A percentile compares a stretch with the other conserved stretches of the same genome.
Conservation (phyloP, 1,140 invertebrate species). For the Drosophila ironensis region DNA sequence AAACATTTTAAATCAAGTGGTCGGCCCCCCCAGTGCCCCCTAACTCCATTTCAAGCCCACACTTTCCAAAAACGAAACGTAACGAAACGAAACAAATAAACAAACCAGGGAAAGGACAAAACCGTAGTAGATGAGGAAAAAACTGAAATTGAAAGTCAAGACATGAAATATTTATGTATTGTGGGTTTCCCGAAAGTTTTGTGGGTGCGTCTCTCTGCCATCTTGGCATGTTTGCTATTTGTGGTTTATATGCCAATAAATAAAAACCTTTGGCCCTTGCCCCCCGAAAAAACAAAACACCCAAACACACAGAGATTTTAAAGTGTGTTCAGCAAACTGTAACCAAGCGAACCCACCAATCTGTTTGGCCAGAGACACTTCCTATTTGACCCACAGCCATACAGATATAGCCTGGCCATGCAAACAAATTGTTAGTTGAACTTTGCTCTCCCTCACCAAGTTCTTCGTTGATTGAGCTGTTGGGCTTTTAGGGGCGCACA, state of each 20-base stretch:
- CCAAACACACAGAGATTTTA: slow-evolving; percentile 66
- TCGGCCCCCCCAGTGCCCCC: slow-evolving; percentile 25
- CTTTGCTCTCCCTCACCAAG: slow-evolving; percentile 41
- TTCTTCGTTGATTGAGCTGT: slow-evolving; percentile 66
- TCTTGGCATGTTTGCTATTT: slow-evolving; percentile 73
- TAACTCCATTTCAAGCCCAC: too few relatives aligned
- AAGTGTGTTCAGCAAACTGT: slow-evolving; percentile 57
- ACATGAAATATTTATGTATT: slow-evolving; percentile 78
- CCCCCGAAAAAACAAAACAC: slow-evolving; percentile 11
- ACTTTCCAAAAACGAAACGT: slow-evolving; percentile 34
- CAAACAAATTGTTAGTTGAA: slow-evolving; percentile 64
- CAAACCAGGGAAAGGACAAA: slow-evolving; percentile 52
- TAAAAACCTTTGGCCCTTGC: slow-evolving; percentile 70
- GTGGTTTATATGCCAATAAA: slow-evolving; percentile 78
- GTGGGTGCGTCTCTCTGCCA: slow-evolving; percentile 56
- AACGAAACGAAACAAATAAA: slow-evolving; percentile 50
- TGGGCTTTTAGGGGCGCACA: slow-evolving; percentile 48
- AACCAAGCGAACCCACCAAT: slow-evolving; percentile 36
- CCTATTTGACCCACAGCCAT: slow-evolving; percentile 51
- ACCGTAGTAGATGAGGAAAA: slow-evolving; percentile 21
- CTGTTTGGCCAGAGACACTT: slow-evolving; percentile 9
- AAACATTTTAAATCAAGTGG: slow-evolving; percentile 78
- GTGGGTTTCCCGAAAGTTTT: slow-evolving; percentile 42
- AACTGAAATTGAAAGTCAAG: slow-evolving; percentile 75
- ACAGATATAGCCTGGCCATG: background rate